Conservation (phyloP, 2,113 vertebrate species). For the Entomyzon cyanotis region DNA sequence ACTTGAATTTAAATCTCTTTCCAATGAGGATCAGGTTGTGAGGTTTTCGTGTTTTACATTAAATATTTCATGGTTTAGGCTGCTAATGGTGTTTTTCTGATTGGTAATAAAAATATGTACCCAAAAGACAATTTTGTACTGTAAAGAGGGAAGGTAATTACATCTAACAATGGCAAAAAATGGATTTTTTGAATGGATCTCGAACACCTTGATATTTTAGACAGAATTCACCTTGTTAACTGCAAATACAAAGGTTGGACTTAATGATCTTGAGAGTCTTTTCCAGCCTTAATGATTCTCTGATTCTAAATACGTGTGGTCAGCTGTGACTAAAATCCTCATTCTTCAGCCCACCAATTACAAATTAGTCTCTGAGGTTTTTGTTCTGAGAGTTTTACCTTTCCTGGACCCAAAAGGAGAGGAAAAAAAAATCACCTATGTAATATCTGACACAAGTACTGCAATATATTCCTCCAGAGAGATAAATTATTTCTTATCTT, state of each 20-base stretch:
- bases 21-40: neutral
- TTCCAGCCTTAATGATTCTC: neutral
- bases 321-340: neutral
- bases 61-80: neutral
- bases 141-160: neutral
- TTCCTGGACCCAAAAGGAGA: neutral
- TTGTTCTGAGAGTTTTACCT: neutral
- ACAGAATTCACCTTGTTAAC: neutral
- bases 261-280: neutral
- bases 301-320: neutral
- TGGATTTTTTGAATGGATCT: neutral
- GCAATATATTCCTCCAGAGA: neutral
- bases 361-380: neutral
- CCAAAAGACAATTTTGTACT: neutral
- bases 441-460: neutral
- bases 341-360: neutral
- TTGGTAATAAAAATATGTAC: neutral
- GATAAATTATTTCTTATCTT: neutral
- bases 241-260: neutral
- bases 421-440: neutral
- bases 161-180: neutral
- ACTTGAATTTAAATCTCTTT: neutral
- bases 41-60: neutral
- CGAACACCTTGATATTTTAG: neutral
- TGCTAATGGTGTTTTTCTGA: neutral